Evolutionary conservation across 1,140 invertebrate genomes (phyloP), one percentile per base, ranked within the genome.

Genomic region (Apis florea): DNA sequence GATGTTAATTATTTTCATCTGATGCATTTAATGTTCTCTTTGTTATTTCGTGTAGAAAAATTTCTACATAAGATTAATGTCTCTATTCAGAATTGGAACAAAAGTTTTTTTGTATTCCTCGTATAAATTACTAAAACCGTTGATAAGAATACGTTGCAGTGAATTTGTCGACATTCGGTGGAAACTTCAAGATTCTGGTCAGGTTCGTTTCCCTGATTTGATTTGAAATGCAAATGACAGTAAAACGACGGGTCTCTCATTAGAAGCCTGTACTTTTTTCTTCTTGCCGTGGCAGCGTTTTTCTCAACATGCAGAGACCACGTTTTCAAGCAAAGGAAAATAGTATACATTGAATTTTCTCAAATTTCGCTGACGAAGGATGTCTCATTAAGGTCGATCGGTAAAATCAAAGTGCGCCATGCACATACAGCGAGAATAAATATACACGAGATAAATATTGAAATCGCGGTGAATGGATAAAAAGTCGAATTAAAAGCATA

Each of bases 141-240:
- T 31, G 24, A 10, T 64, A 79, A 79, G 40, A 26, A 40, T 54
- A 31, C 64, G 73, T 51, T 24, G 26, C 8, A 10, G n/a, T 1
- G 70, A 9, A 24, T 26, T 67, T 19, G 53, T 31, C 51, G n/a
- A 21, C 59, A 56, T 54, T 31, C 51, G 15, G 13, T 1, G 72
- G 11, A 15, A 59, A n/a, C 53, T 40, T 40, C n/a, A 58, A 74
- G 76, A 83, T 84, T 83, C 76, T 47, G 64, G 61, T 72, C 82
- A 83, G 82, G 67, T 73, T 85, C 83, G 79, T 61, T 79, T 78
- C 56, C 67, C 75, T 83, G 75, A 83, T 83, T 83, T 51, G 75
- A 83, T 83, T 78, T 82, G 73, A 82, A 82, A 82, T 82, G 79
- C 79, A 82, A 82, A 82, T 77, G 79, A 64, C 63, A 58, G 79